Base-by-base conservation (phyloP, 2,113 vertebrate species). In the Rhineura floridana region DNA sequence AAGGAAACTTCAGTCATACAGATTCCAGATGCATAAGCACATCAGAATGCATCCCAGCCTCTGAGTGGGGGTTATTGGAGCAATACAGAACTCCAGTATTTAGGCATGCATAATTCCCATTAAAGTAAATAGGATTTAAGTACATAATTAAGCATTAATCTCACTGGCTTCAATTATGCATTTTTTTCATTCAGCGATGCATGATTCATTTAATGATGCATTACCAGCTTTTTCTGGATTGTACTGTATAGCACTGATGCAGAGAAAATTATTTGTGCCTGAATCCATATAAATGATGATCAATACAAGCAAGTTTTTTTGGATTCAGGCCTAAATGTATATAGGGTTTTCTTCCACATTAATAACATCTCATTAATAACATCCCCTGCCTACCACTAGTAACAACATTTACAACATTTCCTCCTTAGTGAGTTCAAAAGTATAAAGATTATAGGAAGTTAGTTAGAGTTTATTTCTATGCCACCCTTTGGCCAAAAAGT, bases 271-370 rank as follows among this genome's bases (percentile, higher is more conserved):
- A n/a, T 1, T 11, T 78, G 9, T 78, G 7, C 44, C 33, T 78
- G 33, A 21, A 2, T 46, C 44, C 75, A 3, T 3, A 3, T 59
- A 10, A 19, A 55, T 59, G n/a, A 17, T 33, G 3, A 19, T 80
- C 10, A 52, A 19, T 75, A 19, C 33, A 80, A 25, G 2, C 48
- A 79, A 6, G 13, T n/a, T 79, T 79, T 12, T 17, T n/a, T 23
- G 50, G 6, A 36, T n/a, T 50, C 28, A 52, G 76, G 5, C 93
- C 19, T 55, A 28, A 4, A 12, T 39, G 65, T 88, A 89, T 87
- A 83, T 82, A 87, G 36, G 62, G 69, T 87, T 87, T 92, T 15
- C 89, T 87, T 28, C 89, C 81, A 92, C 84, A 82, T 78, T 90
- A n/a, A n/a, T n/a, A n/a, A n/a, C n/a, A n/a, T n/a, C n/a, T n/a